These are phyloP conservation scores for Ichneumoninae sp. DNA, from an alignment of 2,888 invertebrate genomes.

Conservation along the genomic window DNA sequence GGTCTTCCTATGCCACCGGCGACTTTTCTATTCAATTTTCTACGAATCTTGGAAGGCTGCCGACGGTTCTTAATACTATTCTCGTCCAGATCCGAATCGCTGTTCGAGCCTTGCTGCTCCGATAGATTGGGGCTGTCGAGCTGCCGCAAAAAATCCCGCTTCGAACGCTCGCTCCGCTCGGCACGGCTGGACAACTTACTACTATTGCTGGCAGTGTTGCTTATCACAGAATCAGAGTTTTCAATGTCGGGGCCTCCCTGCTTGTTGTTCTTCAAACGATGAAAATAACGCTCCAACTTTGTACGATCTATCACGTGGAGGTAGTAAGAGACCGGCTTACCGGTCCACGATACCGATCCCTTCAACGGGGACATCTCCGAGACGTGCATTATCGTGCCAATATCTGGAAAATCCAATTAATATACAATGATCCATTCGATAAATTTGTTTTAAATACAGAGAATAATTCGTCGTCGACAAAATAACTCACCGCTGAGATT, in stretches of 20 bases:
- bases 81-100: constrained; percentile 82
- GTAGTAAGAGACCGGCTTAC: constrained; percentile 99
- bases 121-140: constrained; percentile 84
- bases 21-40: constrained; percentile 79
- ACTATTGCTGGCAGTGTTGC: constrained; percentile 83
- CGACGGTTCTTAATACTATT: constrained; percentile 77
- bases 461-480: neutral
- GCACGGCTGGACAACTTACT: constrained; percentile 79
- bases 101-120: constrained; percentile 80
- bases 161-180: constrained; percentile 84
- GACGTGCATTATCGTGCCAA: constrained; percentile 99
- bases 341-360: constrained; percentile 99
- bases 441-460: neutral
- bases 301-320: constrained; percentile 99
- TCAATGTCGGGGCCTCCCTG: constrained; percentile 80
- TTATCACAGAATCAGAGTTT: constrained; percentile 84
- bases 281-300: constrained; percentile 98
- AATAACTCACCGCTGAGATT: constrained; percentile 92
- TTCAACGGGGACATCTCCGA: constrained; percentile 97
- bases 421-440: neutral
- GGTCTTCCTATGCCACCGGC: constrained; percentile 76
- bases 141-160: constrained; percentile 86
- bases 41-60: constrained; percentile 80
- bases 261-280: constrained; percentile 92
- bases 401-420: constrained; percentile 86